A percentile compares a stretch with the other conserved stretches of the same genome.
Evolutionary conservation across 2,888 invertebrate genomes (phyloP).

Genomic region (Hypomecis atomaria): DNA sequence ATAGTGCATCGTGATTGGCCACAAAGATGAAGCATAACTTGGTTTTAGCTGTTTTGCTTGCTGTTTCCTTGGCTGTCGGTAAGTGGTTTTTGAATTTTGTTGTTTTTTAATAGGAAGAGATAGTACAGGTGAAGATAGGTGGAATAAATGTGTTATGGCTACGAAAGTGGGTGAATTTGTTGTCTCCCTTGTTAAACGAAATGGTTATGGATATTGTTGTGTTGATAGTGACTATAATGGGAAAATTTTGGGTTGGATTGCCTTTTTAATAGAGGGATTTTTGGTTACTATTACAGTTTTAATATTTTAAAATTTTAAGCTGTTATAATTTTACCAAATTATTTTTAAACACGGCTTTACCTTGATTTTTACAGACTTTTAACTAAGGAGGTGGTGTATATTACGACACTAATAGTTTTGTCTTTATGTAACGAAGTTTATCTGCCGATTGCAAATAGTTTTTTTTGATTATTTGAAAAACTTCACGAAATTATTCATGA

Average conservation of each 20-base stretch:
- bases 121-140: conserved; percentile 4
- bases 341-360: too few species aligned
- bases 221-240: neutral
- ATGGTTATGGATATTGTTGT: conserved; percentile 1
- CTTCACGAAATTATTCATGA: too few species aligned
- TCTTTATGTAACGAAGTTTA: too few species aligned
- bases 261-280: too few species aligned
- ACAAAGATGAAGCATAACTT: conserved; percentile 67
- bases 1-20: conserved; percentile 53
- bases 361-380: too few species aligned
- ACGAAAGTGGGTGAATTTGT: conserved; percentile 9
- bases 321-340: too few species aligned
- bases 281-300: too few species aligned
- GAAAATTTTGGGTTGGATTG: neutral
- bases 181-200: conserved; percentile 13
- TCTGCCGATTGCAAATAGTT: too few species aligned
- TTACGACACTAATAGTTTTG: too few species aligned
- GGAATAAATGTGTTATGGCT: conserved; percentile 8
- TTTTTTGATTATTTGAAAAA: too few species aligned
- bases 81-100: conserved; percentile 46
- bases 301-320: too few species aligned
- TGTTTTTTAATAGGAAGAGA: neutral
- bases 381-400: too few species aligned
- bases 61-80: conserved; percentile 67
- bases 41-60: conserved; percentile 61